Conservation (phyloP, 2,797 vertebrate genomes). For the Strix occidentalis region DNA sequence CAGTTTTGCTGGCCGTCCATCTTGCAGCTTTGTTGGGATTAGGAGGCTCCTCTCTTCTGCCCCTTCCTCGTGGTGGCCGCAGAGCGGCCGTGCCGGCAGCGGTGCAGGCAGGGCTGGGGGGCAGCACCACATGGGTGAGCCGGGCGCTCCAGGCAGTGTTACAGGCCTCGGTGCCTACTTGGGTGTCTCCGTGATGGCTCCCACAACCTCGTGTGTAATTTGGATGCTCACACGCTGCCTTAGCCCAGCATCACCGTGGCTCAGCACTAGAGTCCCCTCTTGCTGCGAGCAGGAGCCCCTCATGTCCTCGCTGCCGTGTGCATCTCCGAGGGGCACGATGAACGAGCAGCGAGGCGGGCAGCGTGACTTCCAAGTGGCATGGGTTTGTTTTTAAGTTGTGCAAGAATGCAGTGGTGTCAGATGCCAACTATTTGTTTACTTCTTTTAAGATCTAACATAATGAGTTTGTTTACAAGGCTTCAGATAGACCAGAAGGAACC, state of each 20-base stretch:
- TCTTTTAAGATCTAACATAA: neutral
- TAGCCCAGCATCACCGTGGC: neutral
- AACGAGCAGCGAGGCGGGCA: neutral
- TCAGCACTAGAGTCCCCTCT: neutral
- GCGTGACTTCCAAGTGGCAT: neutral
- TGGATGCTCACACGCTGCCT: neutral
- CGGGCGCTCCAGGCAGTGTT: neutral
- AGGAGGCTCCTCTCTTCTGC: neutral
- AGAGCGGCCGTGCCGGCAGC: accelerated
- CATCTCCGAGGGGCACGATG: accelerated
- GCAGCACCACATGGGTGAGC: accelerated
- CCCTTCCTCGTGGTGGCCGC: neutral
- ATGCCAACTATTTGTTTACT: constrained; percentile 55
- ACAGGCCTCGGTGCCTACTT: neutral
- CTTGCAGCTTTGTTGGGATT: neutral
- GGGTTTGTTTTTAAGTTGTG: neutral
- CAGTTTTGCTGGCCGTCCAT: neutral
- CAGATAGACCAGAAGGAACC: constrained; percentile 7
- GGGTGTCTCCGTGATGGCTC: neutral
- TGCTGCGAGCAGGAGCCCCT: neutral
- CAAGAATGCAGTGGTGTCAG: neutral
- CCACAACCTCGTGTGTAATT: accelerated
- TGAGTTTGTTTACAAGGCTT: constrained; percentile 25
- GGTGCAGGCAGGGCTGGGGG: neutral
- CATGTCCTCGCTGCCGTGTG: neutral